These are phyloP conservation scores for Arrhopalites spinosus DNA, from an alignment of 2,888 invertebrate genomes.

Conservation along the genomic window DNA sequence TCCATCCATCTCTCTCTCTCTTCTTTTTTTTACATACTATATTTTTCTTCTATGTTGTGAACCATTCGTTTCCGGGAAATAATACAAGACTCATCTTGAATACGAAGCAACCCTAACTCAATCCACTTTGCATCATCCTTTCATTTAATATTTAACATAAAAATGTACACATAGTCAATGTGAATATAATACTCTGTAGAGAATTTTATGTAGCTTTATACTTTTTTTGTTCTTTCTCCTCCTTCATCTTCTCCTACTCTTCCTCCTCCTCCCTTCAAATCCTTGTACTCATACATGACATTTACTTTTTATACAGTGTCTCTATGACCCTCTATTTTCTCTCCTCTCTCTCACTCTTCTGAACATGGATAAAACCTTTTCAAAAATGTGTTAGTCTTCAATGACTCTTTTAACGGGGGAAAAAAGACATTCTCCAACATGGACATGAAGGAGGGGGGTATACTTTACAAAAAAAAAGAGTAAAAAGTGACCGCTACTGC, in stretches of 20 bases:
- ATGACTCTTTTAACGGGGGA: too few species aligned
- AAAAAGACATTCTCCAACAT: too few species aligned
- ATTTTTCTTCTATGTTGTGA: not conserved
- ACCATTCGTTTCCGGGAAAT: conserved; percentile 33
- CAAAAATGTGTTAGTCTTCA: too few species aligned
- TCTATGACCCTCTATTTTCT: too few species aligned
- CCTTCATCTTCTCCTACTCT: not conserved
- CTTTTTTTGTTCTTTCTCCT: conserved; percentile 7
- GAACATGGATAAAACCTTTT: too few species aligned
- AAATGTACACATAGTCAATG: conserved; percentile 13
- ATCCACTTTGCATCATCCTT: conserved; percentile 41
- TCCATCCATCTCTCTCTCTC: conserved; percentile 26
- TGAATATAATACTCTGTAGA: conserved; percentile 4
- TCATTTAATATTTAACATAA: conserved; percentile 41
- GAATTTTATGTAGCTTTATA: not conserved
- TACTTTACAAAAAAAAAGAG: conserved; percentile 9
- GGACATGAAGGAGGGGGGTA: not conserved
- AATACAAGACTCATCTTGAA: conserved; percentile 21
- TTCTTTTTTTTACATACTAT: not conserved
- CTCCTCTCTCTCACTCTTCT: too few species aligned
- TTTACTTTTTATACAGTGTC: too few species aligned
- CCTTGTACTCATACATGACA: not conserved
- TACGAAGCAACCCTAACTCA: conserved; percentile 32
- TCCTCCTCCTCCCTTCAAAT: not conserved
- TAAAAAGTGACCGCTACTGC: conserved; percentile 36